A percentile compares a stretch with the other conserved stretches of the same genome.
phyloP scores from a whole-genome alignment of 2,113 vertebrate species.

The Antechinus flavipes region DNA sequence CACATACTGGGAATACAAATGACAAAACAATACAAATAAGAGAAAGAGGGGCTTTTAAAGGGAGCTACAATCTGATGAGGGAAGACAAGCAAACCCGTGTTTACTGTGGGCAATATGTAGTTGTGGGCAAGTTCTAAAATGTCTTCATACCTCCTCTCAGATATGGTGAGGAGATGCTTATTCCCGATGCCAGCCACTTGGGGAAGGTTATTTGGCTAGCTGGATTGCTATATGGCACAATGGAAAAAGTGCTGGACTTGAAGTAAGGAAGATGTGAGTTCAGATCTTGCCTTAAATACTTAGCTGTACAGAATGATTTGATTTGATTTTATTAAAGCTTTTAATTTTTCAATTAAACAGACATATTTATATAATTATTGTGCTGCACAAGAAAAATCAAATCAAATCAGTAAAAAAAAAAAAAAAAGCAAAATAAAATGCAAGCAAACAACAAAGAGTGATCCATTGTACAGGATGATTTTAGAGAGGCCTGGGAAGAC shows the following conservation, averaged over 20 bases:
- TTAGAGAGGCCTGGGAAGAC: too few species aligned
- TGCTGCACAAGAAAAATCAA: too few species aligned
- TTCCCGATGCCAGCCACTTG: background rate
- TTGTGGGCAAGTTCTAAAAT: background rate
- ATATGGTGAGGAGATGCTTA: background rate
- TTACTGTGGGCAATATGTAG: background rate
- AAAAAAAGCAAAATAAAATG: too few species aligned
- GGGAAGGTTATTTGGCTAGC: background rate
- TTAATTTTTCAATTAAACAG: too few species aligned
- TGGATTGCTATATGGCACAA: background rate
- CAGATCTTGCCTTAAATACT: background rate
- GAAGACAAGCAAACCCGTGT: background rate
- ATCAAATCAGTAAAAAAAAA: too few species aligned
- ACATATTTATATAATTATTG: too few species aligned
- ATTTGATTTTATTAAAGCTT: too few species aligned
- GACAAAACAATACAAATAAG: background rate
- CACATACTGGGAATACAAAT: background rate
- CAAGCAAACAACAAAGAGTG: too few species aligned
- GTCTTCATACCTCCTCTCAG: background rate
- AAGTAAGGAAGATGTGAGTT: background rate
- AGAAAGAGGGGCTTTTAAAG: background rate
- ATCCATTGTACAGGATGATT: background rate
- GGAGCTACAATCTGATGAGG: background rate
- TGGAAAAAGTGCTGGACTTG: background rate
- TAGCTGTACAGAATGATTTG: background rate